Conservation (phyloP, 2,113 vertebrate species). For the Cercocebus atys region DNA sequence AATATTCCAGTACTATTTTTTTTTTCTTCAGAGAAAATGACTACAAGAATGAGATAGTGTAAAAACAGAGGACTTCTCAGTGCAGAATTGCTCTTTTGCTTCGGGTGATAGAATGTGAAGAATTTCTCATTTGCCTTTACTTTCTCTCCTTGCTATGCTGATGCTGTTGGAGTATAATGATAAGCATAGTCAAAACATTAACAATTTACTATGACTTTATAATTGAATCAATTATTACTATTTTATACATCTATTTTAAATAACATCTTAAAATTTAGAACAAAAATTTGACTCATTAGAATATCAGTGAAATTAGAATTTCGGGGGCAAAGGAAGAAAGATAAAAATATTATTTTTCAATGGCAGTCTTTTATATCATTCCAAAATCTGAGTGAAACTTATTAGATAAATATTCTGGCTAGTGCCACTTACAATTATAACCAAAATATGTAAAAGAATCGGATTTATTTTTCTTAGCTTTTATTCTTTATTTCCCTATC, state of each 20-base stretch:
- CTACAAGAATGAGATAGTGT: neutral
- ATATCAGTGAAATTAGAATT: neutral
- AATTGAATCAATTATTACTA: neutral
- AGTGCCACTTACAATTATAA: neutral
- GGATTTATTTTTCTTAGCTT: neutral
- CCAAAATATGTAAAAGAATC: neutral
- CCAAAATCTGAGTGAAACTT: neutral
- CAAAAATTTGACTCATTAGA: neutral
- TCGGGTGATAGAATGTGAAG: neutral
- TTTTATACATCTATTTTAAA: slow-evolving; percentile 11
- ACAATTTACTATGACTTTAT: neutral
- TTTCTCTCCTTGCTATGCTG: neutral
- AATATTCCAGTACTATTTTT: neutral
- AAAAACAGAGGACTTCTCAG: neutral
- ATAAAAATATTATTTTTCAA: neutral
- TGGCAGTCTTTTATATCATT: neutral
- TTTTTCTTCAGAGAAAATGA: neutral
- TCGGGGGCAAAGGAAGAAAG: neutral
- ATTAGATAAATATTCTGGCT: neutral
- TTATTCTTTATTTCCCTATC: neutral
- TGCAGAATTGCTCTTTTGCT: neutral
- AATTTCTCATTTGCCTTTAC: slow-evolving; percentile 36
- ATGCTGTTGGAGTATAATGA: neutral
- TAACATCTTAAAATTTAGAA: neutral
- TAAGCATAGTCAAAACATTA: slow-evolving; percentile 42